A percentile compares a stretch with the other conserved stretches of the same genome.
Conservation (phyloP, 2,888 invertebrate species). For the Gerosis bhagava region DNA sequence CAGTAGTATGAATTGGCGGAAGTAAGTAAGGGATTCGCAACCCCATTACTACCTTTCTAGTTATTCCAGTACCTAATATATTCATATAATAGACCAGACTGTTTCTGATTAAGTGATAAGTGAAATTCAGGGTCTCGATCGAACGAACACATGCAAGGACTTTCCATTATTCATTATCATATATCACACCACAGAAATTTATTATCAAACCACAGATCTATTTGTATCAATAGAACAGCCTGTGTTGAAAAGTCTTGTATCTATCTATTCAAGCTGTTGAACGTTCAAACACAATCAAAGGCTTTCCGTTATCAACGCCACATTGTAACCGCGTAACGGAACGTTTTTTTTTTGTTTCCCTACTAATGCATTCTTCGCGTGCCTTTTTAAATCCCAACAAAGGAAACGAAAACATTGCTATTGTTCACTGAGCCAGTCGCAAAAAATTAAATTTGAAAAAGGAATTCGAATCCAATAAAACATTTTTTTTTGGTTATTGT, state of each 20-base stretch:
- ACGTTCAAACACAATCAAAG: slow-evolving; percentile 18
- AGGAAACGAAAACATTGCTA: slow-evolving; percentile 15
- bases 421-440: slow-evolving; percentile 19
- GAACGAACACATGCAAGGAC: too few species aligned
- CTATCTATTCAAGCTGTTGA: slow-evolving; percentile 5
- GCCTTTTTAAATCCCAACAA: slow-evolving; percentile 26
- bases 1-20: too few species aligned
- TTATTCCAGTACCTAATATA: too few species aligned
- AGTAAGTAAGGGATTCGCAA: too few species aligned
- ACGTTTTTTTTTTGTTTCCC: slow-evolving; percentile 30
- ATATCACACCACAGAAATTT: too few species aligned
- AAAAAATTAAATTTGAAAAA: slow-evolving; percentile 24
- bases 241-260: too few species aligned
- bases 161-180: too few species aligned
- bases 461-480: slow-evolving; percentile 12
- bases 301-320: slow-evolving; percentile 18
- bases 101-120: too few species aligned
- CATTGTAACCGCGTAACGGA: slow-evolving; percentile 27
- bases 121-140: too few species aligned
- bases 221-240: slow-evolving; percentile 6
- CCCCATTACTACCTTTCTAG: too few species aligned
- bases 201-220: neutral
- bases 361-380: slow-evolving; percentile 34
- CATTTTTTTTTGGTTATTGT: too few species aligned
- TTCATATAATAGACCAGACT: too few species aligned